Percentiles rank a stretch among this genome's conserved stretches.
phyloP scores from a whole-genome alignment of 2,113 vertebrate genomes.

The Corydoras sp. region DNA sequence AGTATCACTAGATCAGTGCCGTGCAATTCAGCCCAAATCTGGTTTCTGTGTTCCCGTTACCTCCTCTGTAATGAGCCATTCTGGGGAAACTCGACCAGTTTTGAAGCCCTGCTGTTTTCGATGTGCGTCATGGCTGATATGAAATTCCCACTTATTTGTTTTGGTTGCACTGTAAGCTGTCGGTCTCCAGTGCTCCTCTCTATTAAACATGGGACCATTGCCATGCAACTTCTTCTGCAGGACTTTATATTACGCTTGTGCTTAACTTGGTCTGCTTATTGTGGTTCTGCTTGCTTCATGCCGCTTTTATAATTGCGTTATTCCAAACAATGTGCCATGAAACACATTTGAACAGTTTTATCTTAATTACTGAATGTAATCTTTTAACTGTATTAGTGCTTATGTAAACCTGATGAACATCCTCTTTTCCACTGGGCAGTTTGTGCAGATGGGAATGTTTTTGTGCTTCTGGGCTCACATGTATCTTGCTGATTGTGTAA shows the following conservation, averaged over 20 bases:
- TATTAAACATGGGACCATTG: not conserved
- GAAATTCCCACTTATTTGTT: conserved; percentile 41
- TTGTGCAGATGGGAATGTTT: conserved; percentile 2
- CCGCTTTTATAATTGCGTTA: not conserved
- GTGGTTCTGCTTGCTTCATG: not conserved
- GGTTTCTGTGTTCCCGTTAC: not conserved
- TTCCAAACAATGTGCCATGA: not conserved
- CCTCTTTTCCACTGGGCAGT: not conserved
- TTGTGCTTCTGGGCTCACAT: not conserved
- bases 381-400: too few relatives aligned
- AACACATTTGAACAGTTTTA: not conserved
- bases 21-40: not conserved
- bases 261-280: not conserved
- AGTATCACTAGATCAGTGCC: not conserved
- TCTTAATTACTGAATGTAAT: too few relatives aligned
- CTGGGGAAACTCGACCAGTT: not conserved
- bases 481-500: not conserved
- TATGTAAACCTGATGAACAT: too few relatives aligned
- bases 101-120: conserved; percentile 11
- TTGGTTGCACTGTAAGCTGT: conserved; percentile 22
- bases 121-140: conserved; percentile 32
- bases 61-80: not conserved
- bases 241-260: not conserved
- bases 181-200: not conserved
- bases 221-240: too few relatives aligned